Conservation (phyloP, 2,113 vertebrate species). For the Mungos mungo region DNA sequence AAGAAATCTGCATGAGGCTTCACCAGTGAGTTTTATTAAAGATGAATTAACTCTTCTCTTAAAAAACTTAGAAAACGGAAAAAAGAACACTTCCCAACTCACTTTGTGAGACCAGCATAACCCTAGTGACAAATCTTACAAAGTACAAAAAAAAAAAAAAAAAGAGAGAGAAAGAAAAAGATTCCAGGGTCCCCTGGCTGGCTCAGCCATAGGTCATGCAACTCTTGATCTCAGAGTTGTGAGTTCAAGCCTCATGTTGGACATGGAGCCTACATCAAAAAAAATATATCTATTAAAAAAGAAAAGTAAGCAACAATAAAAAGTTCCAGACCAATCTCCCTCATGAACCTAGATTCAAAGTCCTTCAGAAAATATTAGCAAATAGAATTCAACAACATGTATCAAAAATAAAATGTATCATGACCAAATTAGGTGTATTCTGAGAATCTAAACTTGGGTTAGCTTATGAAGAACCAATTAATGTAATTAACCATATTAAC, state of each 20-base stretch:
- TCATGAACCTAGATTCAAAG: neutral
- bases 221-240: no score
- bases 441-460: neutral
- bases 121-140: neutral
- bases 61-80: conserved; percentile 31
- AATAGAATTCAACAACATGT: neutral
- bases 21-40: neutral
- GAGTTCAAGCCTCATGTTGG: no score
- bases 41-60: neutral
- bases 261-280: no score
- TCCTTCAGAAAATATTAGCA: neutral
- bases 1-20: neutral
- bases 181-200: no score
- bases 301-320: neutral
- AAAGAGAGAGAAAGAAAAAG: neutral
- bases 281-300: neutral
- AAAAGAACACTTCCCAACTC: neutral
- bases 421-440: neutral
- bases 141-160: neutral
- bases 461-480: neutral
- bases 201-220: no score
- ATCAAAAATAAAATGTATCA: neutral
- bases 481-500: neutral
- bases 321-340: neutral
- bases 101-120: neutral